phyloP scores from a whole-genome alignment of 2,113 vertebrate species.

The Arenaria interpres region DNA sequence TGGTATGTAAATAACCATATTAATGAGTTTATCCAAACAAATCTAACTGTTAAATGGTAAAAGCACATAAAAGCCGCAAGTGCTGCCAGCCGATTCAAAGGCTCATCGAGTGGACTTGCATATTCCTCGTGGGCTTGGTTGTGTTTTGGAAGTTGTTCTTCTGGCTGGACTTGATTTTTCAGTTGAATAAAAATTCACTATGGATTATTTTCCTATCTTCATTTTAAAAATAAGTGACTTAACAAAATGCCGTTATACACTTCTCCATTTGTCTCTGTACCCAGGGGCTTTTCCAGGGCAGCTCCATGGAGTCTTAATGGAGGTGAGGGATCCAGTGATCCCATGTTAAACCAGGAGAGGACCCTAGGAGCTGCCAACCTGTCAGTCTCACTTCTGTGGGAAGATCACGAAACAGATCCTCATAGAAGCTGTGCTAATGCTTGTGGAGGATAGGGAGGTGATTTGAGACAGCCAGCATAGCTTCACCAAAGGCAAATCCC shows the following conservation, averaged over 20 bases:
- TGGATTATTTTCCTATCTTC: neutral
- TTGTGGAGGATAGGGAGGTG: neutral
- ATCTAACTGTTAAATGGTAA: neutral
- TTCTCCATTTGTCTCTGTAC: neutral
- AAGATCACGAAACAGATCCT: neutral
- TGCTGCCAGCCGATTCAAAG: fast-evolving
- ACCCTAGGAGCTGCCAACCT: neutral
- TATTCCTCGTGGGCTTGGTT: neutral
- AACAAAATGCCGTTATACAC: neutral
- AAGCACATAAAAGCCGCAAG: neutral
- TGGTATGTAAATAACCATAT: neutral
- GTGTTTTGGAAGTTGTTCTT: neutral
- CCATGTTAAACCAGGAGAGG: neutral
- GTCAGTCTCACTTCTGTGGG: neutral
- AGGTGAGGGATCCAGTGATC: neutral
- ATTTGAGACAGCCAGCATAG: neutral
- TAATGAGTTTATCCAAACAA: constrained; percentile 26
- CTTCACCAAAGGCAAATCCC: neutral
- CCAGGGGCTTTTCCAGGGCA: neutral
- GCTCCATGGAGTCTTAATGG: neutral
- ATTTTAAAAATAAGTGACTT: neutral
- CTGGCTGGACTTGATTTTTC: neutral
- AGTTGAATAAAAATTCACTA: neutral
- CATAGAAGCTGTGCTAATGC: neutral
- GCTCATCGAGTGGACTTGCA: neutral